Percentiles rank a stretch among this genome's conserved stretches.
Evolutionary conservation across 2,797 vertebrate species (phyloP).

Genomic region (Anas bahamensis): DNA sequence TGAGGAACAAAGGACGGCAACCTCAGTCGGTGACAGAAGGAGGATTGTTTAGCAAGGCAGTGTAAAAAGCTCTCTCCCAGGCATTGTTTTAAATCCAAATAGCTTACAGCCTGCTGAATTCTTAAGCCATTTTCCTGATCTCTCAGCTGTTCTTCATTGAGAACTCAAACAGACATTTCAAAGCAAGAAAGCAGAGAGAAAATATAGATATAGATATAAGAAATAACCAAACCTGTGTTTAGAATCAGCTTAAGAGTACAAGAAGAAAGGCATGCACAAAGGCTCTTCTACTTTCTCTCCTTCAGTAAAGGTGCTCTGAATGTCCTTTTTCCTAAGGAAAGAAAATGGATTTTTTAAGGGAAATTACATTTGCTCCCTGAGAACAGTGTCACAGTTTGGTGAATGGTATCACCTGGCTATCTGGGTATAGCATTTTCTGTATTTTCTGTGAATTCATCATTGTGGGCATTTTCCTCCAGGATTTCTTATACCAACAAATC

Average conservation of each 20-base stretch:
- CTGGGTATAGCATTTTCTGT: neutral
- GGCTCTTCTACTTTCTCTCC: neutral
- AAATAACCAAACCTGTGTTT: neutral
- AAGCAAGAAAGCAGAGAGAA: neutral
- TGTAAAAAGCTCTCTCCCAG: conserved; percentile 34
- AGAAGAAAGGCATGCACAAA: neutral
- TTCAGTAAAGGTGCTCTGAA: neutral
- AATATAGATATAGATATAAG: neutral
- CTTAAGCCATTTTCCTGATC: conserved; percentile 20
- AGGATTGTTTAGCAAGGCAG: conserved; percentile 5
- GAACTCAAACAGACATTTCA: neutral
- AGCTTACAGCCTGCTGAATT: conserved; percentile 21
- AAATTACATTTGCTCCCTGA: neutral
- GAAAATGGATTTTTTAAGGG: neutral
- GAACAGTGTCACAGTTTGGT: neutral
- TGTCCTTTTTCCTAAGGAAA: neutral
- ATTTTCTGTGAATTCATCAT: neutral
- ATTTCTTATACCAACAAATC: neutral
- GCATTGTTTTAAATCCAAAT: conserved; percentile 55
- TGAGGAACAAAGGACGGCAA: conserved; percentile 31
- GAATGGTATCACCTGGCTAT: neutral
- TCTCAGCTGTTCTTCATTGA: conserved; percentile 42
- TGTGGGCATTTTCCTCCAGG: neutral
- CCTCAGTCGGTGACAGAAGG: neutral
- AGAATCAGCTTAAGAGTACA: neutral